These are phyloP conservation scores for Coendou prehensilis DNA, from an alignment of 2,797 vertebrate species.

Conservation along the genomic window DNA sequence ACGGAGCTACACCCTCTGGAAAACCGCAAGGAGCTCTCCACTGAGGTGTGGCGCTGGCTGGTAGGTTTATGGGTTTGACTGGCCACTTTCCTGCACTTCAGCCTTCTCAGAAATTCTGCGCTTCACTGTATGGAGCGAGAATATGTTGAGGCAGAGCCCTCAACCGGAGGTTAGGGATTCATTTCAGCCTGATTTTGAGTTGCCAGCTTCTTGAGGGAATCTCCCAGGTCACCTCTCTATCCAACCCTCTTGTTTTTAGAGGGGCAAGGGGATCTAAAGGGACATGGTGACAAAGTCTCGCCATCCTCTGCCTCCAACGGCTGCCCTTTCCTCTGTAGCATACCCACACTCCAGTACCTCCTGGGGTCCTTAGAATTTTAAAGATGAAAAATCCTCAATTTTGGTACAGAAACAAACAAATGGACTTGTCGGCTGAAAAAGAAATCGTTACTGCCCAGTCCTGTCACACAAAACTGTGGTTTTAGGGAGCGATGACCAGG, in stretches of 20 bases:
- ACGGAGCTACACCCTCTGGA: background rate
- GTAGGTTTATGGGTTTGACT: background rate
- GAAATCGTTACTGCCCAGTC: background rate
- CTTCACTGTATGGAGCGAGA: too few relatives aligned
- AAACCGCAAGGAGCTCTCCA: accelerated
- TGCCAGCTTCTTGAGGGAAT: background rate
- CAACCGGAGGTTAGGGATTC: background rate
- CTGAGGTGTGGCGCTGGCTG: too few relatives aligned
- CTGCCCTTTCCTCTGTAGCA: background rate
- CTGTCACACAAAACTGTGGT: accelerated
- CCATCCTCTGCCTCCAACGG: background rate
- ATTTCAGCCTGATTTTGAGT: background rate
- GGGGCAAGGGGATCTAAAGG: background rate
- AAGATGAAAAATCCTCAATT: background rate
- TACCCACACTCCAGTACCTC: accelerated
- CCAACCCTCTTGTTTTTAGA: background rate
- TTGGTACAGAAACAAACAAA: background rate
- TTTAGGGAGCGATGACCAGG: background rate
- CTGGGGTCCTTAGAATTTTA: background rate
- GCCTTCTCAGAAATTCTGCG: background rate
- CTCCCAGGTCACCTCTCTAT: background rate
- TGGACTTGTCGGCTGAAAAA: background rate
- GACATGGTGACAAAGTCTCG: background rate
- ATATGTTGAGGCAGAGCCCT: background rate
- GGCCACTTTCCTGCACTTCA: background rate